These are phyloP conservation scores for Bombus sylvicola DNA, from an alignment of 1,140 invertebrate genomes.

Conservation along the genomic window DNA sequence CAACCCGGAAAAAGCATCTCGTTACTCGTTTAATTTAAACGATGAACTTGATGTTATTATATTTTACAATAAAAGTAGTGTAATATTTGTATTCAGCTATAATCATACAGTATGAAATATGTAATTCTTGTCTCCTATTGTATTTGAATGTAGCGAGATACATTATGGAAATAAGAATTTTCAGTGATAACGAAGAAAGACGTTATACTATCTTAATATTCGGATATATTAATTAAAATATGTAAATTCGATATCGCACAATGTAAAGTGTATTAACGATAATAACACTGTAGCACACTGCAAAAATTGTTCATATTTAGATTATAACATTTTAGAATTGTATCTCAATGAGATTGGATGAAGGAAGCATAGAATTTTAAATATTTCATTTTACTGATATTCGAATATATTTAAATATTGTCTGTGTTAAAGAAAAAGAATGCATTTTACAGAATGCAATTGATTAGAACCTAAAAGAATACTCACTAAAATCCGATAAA, in stretches of 20 bases:
- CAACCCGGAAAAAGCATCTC: background rate
- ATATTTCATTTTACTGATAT: conserved; percentile 9
- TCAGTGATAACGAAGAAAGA: background rate
- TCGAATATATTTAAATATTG: conserved; percentile 8
- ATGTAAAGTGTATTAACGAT: conserved; percentile 25
- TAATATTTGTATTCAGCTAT: conserved; percentile 1
- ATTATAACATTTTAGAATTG: background rate
- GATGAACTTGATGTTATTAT: background rate
- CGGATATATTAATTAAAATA: conserved; percentile 20
- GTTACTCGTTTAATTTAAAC: background rate
- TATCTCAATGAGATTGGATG: no score
- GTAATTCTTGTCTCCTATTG: background rate
- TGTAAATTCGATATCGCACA: conserved; percentile 16
- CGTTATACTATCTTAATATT: background rate
- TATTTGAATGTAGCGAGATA: background rate
- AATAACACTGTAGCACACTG: background rate
- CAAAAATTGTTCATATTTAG: conserved; percentile 10
- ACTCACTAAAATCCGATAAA: conserved; percentile 20
- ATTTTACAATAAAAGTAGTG: background rate
- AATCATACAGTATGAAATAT: background rate
- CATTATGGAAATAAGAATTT: conserved; percentile 6
- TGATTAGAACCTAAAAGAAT: conserved; percentile 10
- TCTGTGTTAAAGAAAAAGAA: conserved; percentile 1
- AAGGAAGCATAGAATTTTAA: conserved; percentile 18
- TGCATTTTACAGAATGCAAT: conserved; percentile 27